Conservation (phyloP, 1,140 invertebrate species). For the Ectropis grisescens region DNA sequence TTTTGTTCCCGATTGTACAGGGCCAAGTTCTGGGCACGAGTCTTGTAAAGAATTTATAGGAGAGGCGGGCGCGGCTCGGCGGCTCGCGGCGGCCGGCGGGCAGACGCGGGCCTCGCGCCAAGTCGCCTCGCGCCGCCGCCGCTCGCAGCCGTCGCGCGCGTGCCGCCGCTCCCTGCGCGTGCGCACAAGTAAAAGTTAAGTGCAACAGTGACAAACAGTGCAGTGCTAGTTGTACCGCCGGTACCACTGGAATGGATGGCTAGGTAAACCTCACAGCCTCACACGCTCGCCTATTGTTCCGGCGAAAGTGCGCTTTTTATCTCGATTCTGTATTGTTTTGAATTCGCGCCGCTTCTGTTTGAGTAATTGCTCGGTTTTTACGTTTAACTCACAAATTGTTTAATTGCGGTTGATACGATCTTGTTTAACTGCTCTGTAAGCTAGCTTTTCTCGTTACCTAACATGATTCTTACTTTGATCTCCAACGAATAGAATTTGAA, state of each 20-base stretch:
- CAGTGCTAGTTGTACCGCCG: constrained; percentile 25
- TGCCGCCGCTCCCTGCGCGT: constrained; percentile 13
- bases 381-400: too few relatives aligned
- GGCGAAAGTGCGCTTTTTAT: too few relatives aligned
- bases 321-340: too few relatives aligned
- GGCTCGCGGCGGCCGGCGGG: constrained; percentile 33
- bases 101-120: constrained; percentile 25
- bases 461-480: too few relatives aligned
- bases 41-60: constrained; percentile 57
- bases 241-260: constrained; percentile 53
- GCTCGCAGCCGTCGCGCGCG: constrained; percentile 10
- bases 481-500: too few relatives aligned
- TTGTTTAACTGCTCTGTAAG: too few relatives aligned
- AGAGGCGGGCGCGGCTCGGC: constrained; percentile 37
- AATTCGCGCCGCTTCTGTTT: too few relatives aligned
- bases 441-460: too few relatives aligned
- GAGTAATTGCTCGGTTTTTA: too few relatives aligned
- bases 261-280: constrained; percentile 27
- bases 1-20: constrained; percentile 39
- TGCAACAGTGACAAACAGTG: constrained; percentile 25
- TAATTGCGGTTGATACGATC: too few relatives aligned
- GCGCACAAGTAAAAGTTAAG: constrained; percentile 26
- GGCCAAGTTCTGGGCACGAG: constrained; percentile 46
- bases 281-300: not conserved
- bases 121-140: constrained; percentile 17